Percentiles rank a stretch among this genome's conserved stretches.
Conservation (phyloP, 2,888 invertebrate genomes). For the Erynnis tages region DNA sequence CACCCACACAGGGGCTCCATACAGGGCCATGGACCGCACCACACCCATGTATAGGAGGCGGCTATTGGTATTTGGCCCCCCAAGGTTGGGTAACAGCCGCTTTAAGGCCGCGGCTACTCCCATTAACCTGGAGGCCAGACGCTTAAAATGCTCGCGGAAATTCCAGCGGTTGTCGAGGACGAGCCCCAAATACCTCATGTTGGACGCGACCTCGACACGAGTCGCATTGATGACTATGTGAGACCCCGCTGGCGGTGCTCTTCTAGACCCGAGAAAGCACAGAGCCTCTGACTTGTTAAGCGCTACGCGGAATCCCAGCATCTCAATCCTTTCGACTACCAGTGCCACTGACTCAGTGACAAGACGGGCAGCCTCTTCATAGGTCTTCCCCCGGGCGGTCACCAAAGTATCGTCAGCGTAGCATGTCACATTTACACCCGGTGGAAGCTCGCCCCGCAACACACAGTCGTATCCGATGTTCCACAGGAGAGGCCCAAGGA, state of each 20-base stretch:
- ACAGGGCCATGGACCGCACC: constrained; percentile 14
- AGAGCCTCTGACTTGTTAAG: constrained; percentile 23
- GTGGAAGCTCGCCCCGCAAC: constrained; percentile 5
- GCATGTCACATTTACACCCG: constrained; percentile 1
- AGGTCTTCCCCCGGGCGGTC: neutral
- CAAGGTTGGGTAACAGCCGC: constrained; percentile 18
- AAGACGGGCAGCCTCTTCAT: neutral
- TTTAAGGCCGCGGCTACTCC: constrained; percentile 4
- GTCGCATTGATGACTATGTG: constrained; percentile 13
- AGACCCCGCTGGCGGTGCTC: constrained; percentile 8
- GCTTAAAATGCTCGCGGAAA: constrained; percentile 4
- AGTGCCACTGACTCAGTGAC: too few species aligned
- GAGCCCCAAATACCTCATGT: constrained; percentile 16
- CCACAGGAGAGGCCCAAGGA: constrained; percentile 16
- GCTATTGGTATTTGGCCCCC: constrained; percentile 4
- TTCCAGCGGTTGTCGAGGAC: constrained; percentile 19
- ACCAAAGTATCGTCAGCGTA: neutral
- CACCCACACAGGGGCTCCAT: neutral
- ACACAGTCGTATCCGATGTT: constrained; percentile 12
- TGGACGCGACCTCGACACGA: neutral
- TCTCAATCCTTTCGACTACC: too few species aligned
- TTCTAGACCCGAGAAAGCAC: constrained; percentile 25
- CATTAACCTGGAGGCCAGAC: neutral
- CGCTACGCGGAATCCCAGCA: too few species aligned
- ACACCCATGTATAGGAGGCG: constrained; percentile 14